Conservation (phyloP, 2,113 vertebrate species). For the Hippocampus barbouri region DNA sequence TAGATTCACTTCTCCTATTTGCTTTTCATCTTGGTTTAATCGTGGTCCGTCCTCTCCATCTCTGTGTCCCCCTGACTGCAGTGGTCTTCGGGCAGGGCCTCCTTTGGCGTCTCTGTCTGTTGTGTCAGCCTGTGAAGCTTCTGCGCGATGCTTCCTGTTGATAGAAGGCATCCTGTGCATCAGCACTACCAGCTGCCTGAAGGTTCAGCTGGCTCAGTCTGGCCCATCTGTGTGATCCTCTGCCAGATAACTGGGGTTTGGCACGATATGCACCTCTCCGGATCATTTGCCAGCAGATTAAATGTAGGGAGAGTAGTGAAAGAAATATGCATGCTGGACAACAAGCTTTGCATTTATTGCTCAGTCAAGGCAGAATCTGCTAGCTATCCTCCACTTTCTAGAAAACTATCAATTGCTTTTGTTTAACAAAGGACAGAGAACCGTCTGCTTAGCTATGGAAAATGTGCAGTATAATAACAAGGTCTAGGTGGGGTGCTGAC, state of each 20-base stretch:
- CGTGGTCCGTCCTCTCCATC: conserved; percentile 22
- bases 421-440: conserved; percentile 30
- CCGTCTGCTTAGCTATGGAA: conserved; percentile 20
- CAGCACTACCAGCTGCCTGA: conserved; percentile 69
- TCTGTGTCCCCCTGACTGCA: conserved; percentile 27
- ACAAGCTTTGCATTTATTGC: conserved; percentile 40
- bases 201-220: conserved; percentile 68
- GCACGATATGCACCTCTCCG: conserved; percentile 58
- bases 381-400: conserved; percentile 23
- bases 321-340: conserved; percentile 44
- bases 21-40: conserved; percentile 22
- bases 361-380: conserved; percentile 28
- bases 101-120: conserved; percentile 54
- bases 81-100: conserved; percentile 42
- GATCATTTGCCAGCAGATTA: conserved; percentile 62
- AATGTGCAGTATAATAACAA: conserved; percentile 27
- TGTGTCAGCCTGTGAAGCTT: conserved; percentile 62
- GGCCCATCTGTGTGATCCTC: conserved; percentile 75
- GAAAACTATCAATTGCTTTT: conserved; percentile 25
- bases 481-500: conserved; percentile 55
- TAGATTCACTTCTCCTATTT: conserved; percentile 3
- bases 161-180: conserved; percentile 70
- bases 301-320: conserved; percentile 42
- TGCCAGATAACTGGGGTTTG: conserved; percentile 73
- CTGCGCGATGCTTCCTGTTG: conserved; percentile 67